Base-by-base conservation (phyloP, 2,797 vertebrate genomes). In the Tokudaia tokunoshimensis region DNA sequence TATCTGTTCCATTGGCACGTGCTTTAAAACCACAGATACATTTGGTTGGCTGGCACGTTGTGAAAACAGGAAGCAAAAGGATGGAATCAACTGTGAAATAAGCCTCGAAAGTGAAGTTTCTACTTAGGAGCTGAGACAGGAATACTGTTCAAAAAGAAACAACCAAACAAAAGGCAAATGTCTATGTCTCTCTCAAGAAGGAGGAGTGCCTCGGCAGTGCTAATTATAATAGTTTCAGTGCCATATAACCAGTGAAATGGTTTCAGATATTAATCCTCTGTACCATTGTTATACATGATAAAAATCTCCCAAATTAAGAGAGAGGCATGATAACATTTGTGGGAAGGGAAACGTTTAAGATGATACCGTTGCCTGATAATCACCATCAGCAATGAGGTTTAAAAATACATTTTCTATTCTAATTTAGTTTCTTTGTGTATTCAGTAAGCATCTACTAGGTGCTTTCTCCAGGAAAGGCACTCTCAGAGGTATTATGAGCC, bases 51-150 rank as follows among this genome's bases (percentile, higher is more conserved):
- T 94, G 89, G 91, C 47, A 94, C 89, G 96, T 78, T 95, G 84
- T 95, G 94, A 97, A 98, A 98, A 97, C 95, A 97, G 97, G 97
- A 98, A 98, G 96, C 93, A 50, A 83, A 88, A 96, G 76, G 70
- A 95, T 74, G 34, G 92, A 95, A 72, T 95, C 96, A 95, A 96
- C 95, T 94, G 95, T 94, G 96, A 97, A 98, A 88, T 57, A 87
- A 61, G 83, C 57, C 31, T 55, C 80, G 50, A 65, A 76, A 89
- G 57, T 22, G 24, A 82, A 47, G 79, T 24, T 83, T 79, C 97
- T 92, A 65, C 22, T 15, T 24, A 94, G 67, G 52, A 47, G 59
- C 80, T 63, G 61, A 87, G 29, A 78, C 57, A 15, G 75, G 78
- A 94, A 70, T 84, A 74, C 57, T 78, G 17, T 55, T 91, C 67